These are phyloP conservation scores for Haliclystus octoradiatus DNA, from an alignment of 30 jellyfish, hydroid and myxozoan genomes.

Conservation along the genomic window DNA sequence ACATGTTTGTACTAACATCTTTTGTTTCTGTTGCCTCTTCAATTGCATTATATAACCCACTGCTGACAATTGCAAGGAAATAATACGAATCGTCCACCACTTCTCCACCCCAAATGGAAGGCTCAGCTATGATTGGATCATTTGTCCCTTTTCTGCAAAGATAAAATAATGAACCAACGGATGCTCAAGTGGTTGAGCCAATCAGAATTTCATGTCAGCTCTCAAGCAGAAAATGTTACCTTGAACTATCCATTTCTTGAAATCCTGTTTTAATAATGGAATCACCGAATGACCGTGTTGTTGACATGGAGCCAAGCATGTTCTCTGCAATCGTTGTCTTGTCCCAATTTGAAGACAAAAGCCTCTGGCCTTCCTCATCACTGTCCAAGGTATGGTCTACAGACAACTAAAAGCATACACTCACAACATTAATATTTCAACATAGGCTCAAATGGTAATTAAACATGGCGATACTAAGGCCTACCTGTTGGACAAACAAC, in stretches of 20 bases:
- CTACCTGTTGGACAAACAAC: slow-evolving; percentile 67
- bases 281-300: slow-evolving; percentile 88
- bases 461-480: too few species aligned
- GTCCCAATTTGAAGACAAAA: slow-evolving; percentile 61
- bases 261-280: slow-evolving; percentile 76
- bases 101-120: slow-evolving; percentile 64
- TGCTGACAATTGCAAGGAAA: slow-evolving; percentile 58
- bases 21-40: slow-evolving; percentile 60
- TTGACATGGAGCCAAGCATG: slow-evolving; percentile 20
- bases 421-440: not conserved
- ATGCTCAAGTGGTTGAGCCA: not conserved
- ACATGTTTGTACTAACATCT: slow-evolving; percentile 21
- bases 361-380: slow-evolving; percentile 61
- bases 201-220: not conserved
- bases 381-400: slow-evolving; percentile 59
- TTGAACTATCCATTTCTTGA: slow-evolving; percentile 34
- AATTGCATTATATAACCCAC: slow-evolving; percentile 72
- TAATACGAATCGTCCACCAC: slow-evolving; percentile 42
- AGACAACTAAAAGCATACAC: slow-evolving; percentile 35
- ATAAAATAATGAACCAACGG: not conserved
- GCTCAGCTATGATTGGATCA: slow-evolving; percentile 84
- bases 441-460: too few species aligned
- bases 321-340: slow-evolving; percentile 26
- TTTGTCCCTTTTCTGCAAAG: slow-evolving; percentile 52
- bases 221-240: slow-evolving; percentile 15